Percentiles rank a stretch among this genome's conserved stretches.
Conservation (phyloP, 2,888 invertebrate species). For the Eilema depressum region DNA sequence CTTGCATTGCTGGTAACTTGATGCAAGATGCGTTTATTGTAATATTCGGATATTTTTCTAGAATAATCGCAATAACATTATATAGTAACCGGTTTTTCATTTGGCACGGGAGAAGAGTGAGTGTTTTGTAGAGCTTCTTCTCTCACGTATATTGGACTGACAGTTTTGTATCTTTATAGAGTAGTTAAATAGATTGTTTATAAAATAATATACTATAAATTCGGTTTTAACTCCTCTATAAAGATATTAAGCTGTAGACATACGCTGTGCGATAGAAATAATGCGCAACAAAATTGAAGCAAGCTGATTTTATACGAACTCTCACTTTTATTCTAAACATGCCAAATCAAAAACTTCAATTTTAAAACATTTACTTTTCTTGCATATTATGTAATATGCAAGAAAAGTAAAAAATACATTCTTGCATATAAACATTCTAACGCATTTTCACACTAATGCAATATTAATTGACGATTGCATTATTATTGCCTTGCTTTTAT, state of each 20-base stretch:
- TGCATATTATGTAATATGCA: slow-evolving; percentile 2
- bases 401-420: background rate
- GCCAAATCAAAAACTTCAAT: background rate
- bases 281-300: background rate
- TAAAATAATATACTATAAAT: background rate
- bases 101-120: background rate
- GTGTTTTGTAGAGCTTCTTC: too few species aligned
- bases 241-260: background rate
- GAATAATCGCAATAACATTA: background rate
- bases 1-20: background rate
- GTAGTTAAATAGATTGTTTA: background rate
- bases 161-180: background rate
- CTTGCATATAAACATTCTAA: background rate
- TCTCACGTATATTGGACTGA: background rate
- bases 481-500: background rate
- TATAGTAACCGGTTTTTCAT: background rate
- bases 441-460: background rate
- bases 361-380: background rate
- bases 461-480: slow-evolving; percentile 22
- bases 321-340: background rate
- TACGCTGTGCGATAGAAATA: background rate
- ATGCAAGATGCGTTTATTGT: background rate
- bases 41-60: background rate
- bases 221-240: background rate
- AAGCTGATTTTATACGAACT: background rate